Evolutionary conservation across 1,140 invertebrate genomes (phyloP).

Genomic region (Bursaphelenchus mucronatus): DNA sequence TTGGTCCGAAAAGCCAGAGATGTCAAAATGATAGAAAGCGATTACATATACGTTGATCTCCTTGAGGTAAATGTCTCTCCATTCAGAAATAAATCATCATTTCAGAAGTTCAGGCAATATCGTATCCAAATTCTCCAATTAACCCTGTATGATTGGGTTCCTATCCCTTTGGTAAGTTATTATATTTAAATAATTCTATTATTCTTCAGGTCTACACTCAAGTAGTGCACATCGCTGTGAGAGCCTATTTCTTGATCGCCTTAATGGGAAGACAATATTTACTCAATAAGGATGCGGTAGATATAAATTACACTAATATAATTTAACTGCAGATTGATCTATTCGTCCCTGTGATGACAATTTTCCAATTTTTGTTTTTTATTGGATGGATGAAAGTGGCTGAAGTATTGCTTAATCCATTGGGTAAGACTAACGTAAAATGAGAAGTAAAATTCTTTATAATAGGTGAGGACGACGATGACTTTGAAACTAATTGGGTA

Average conservation of each 20-base stretch:
- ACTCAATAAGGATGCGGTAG: slow-evolving; percentile 37
- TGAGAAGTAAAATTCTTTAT: slow-evolving; percentile 6
- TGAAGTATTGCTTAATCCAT: slow-evolving; percentile 44
- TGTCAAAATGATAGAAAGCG: slow-evolving; percentile 41
- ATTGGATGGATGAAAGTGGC: slow-evolving; percentile 51
- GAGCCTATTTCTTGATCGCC: slow-evolving; percentile 52
- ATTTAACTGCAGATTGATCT: slow-evolving; percentile 37
- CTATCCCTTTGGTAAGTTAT: slow-evolving; percentile 45
- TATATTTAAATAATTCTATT: slow-evolving; percentile 32
- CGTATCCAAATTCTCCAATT: slow-evolving; percentile 53
- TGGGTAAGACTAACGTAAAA: slow-evolving; percentile 15
- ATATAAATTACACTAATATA: slow-evolving; percentile 8
- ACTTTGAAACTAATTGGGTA: slow-evolving; percentile 55
- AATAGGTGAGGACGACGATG: slow-evolving; percentile 42
- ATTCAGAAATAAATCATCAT: slow-evolving; percentile 7
- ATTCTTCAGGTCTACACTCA: slow-evolving; percentile 46
- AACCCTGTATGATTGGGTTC: slow-evolving; percentile 56
- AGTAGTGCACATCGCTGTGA: slow-evolving; percentile 50
- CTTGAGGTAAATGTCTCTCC: slow-evolving; percentile 37
- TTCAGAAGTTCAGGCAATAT: slow-evolving; percentile 55
- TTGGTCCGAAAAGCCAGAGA: slow-evolving; percentile 50
- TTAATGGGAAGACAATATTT: slow-evolving; percentile 41
- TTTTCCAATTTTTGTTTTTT: slow-evolving; percentile 50
- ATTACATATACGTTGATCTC: slow-evolving; percentile 51
- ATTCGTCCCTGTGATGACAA: slow-evolving; percentile 53